Base-by-base conservation (phyloP, 2,797 vertebrate species). In the Morelia viridis region DNA sequence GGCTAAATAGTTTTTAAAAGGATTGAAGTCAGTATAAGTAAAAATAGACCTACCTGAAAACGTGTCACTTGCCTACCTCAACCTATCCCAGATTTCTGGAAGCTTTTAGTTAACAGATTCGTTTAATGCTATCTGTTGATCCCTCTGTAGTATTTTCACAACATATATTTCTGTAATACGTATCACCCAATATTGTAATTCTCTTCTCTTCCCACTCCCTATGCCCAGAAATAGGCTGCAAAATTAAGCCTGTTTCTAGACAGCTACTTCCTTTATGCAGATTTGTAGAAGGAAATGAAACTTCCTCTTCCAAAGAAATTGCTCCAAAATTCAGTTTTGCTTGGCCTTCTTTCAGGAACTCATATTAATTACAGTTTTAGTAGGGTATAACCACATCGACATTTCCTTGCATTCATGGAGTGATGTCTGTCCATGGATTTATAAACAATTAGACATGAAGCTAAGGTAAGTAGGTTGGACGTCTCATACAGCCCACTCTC, bases 281-380 rank as follows among this genome's bases (percentile, higher is more conserved):
- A 80, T 80, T 80, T 53, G 41, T 19, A 64, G 24, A 83, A 85
- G 93, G 53, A 89, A 91, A 35, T 85, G 24, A 80, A 90, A 87
- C 58, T 58, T 62, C 62, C 87, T 80, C 26, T 61, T 85, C 9
- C 50, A 89, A 91, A 91, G 50, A 85, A 76, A 46, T 17, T 26
- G 31, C 53, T 65, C 83, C 60, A 60, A 89, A 68, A 50, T 68
- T 68, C 61, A 50, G 85, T 46, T 64, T 65, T 90, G 26, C 24
- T 92, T 87, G 88, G 62, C 71, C 65, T 53, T 65, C 65, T 89
- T 91, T 85, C 86, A 85, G 64, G 28, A 28, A 57, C 46, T 62
- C 22, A 35, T 85, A 31, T 62, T 41, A 61, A 85, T 90, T 92
- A 56, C 24, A 76, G 26, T 12, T 15, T 87, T 87, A 58, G 60